Conservation (phyloP, 2,113 vertebrate species). For the Spea multiplicata region DNA sequence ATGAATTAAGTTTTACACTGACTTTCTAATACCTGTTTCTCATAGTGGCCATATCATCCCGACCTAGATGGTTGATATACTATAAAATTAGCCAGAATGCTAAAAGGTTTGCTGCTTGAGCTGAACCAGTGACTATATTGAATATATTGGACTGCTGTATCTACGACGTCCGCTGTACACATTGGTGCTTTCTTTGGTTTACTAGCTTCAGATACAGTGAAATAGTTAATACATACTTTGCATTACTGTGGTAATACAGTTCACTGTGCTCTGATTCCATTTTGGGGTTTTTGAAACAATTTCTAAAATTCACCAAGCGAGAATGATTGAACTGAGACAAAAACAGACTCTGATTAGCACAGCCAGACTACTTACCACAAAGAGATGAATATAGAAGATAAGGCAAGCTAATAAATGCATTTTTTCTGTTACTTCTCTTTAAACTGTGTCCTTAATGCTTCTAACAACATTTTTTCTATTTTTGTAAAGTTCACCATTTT, state of each 20-base stretch:
- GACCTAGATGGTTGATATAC: too few species aligned
- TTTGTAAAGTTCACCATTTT: constrained; percentile 5
- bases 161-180: neutral
- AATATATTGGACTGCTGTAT: neutral
- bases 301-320: constrained; percentile 48
- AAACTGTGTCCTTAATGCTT: constrained; percentile 11
- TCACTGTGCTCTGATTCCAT: constrained; percentile 43
- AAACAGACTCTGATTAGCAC: constrained; percentile 59
- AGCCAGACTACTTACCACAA: constrained; percentile 62
- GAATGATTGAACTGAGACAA: constrained; percentile 58
- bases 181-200: neutral
- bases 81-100: too few species aligned
- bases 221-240: constrained; percentile 37
- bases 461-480: constrained; percentile 2
- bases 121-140: neutral
- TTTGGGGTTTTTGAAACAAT: constrained; percentile 29
- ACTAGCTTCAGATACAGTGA: constrained; percentile 24
- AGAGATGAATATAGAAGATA: constrained; percentile 50
- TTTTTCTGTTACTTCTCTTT: constrained; percentile 27
- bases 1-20: too few species aligned
- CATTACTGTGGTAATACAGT: constrained; percentile 42
- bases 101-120: neutral
- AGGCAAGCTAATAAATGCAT: constrained; percentile 30
- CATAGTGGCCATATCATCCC: too few species aligned
- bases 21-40: too few species aligned